phyloP scores from a whole-genome alignment of 2,113 vertebrate genomes.

The Furnarius figulus region DNA sequence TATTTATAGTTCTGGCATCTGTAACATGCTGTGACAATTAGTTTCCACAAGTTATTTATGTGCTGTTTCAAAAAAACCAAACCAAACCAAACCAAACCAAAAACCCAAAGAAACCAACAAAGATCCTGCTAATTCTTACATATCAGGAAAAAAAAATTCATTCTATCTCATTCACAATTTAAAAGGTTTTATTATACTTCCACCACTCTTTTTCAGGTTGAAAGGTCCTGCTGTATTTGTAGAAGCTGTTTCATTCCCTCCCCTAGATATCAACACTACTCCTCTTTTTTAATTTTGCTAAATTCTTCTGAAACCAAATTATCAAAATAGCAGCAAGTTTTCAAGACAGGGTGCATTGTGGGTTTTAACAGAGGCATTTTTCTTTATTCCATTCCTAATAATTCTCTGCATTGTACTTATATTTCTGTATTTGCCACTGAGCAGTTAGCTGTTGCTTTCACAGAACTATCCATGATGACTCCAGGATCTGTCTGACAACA shows the following conservation, averaged over 20 bases:
- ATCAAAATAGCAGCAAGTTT: neutral
- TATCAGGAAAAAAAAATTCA: neutral
- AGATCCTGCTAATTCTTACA: neutral
- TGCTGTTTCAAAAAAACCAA: neutral
- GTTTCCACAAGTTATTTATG: constrained; percentile 24
- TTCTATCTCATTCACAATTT: neutral
- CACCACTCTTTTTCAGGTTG: neutral
- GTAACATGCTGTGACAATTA: neutral
- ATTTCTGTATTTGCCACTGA: neutral
- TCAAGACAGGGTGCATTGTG: neutral
- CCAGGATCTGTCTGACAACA: neutral
- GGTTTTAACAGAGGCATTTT: neutral
- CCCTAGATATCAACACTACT: neutral
- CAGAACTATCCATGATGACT: neutral
- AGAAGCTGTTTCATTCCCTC: neutral
- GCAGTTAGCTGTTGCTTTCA: neutral
- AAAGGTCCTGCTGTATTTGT: neutral
- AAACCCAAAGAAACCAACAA: neutral
- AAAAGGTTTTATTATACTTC: neutral
- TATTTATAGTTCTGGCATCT: constrained; percentile 44
- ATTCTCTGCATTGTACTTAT: neutral
- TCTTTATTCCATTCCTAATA: neutral
- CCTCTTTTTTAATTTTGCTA: neutral
- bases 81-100: too few relatives aligned
- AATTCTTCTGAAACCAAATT: neutral